Evolutionary conservation across 2,888 invertebrate genomes (phyloP), one percentile per base, ranked within the genome.

Genomic region (Eupithecia subumbrata): DNA sequence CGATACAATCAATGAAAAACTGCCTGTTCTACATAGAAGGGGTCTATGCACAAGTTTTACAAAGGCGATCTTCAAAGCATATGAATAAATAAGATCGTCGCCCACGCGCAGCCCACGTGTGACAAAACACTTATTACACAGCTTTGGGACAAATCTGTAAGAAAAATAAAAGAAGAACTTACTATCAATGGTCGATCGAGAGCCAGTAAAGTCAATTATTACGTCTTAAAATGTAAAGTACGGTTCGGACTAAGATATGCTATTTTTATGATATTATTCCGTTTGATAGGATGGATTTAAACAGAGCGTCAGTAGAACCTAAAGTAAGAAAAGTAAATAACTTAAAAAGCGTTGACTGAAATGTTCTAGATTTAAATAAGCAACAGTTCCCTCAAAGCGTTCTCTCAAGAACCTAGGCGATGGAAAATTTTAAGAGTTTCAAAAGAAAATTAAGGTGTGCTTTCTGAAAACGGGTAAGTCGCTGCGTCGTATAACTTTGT

Each of bases 81-180:
- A 87, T 91, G 90, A 90, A 93, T 93, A 92, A 91, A 92, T 91
- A 92, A 88, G 92, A 7, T 43, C 92, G 90, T 92, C 93, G 87
- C 88, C 75, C 82, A 84, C 86, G 87, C 89, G 82, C 87, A 70
- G 81, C 91, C 91, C 86, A 91, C 91, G 88, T 86, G 71, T 83
- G 83, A 90, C 89, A 88, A 89, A 90, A 91, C 89, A 91, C 89
- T 89, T 90, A 90, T 90, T 90, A 90, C 84, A 82, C 82, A 79
- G 83, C 81, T 81, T 82, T 82, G 81, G 86, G 87, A 91, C 89
- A 88, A 90, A 90, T 89, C 88, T 88, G 86, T 88, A 88, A 89
- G 91, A 91, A 88, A 85, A 87, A 88, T 91, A 90, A 89, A 90
- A 89, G 86, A 87, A 85, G 87, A 88, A 83, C 84, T 56, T 83